phyloP scores from a whole-genome alignment of 2,113 vertebrate genomes.

The Illadopsis cleaveri region DNA sequence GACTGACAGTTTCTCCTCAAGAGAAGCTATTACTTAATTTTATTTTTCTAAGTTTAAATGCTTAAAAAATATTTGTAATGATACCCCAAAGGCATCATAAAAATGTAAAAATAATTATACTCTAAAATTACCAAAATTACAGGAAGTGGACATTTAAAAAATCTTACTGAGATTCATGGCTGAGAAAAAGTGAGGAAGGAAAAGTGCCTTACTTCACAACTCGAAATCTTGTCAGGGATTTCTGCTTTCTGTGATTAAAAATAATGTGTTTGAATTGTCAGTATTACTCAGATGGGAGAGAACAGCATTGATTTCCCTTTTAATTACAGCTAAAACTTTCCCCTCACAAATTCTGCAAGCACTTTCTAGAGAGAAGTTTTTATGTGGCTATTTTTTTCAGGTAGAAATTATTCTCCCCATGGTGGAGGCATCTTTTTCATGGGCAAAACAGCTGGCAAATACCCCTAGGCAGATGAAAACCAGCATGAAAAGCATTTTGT shows the following conservation, averaged over 20 bases:
- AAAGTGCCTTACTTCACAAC: slow-evolving; percentile 43
- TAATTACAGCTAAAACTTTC: not conserved
- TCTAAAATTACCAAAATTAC: slow-evolving; percentile 75
- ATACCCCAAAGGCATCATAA: slow-evolving; percentile 78
- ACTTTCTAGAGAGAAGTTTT: not conserved
- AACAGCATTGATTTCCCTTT: not conserved
- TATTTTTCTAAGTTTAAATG: slow-evolving; percentile 76
- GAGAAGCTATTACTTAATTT: slow-evolving; percentile 77
- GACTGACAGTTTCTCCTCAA: slow-evolving; percentile 71
- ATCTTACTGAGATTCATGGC: slow-evolving; percentile 37
- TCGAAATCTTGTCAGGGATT: slow-evolving; percentile 50
- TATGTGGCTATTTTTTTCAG: not conserved
- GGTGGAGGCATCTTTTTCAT: not conserved
- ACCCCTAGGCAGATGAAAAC: not conserved
- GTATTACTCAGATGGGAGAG: not conserved
- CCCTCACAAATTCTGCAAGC: not conserved
- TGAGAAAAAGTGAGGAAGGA: slow-evolving; percentile 10
- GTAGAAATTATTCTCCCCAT: not conserved
- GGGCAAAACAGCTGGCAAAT: not conserved
- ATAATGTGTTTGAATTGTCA: not conserved
- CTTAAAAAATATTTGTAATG: slow-evolving; percentile 76
- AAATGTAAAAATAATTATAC: slow-evolving; percentile 76
- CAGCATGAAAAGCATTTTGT: not conserved
- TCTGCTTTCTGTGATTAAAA: slow-evolving; percentile 18
- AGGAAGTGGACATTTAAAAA: slow-evolving; percentile 72